Evolutionary conservation across 2,888 invertebrate species (phyloP), one percentile per base, ranked within the genome.

Genomic region (Cantharis rufa): DNA sequence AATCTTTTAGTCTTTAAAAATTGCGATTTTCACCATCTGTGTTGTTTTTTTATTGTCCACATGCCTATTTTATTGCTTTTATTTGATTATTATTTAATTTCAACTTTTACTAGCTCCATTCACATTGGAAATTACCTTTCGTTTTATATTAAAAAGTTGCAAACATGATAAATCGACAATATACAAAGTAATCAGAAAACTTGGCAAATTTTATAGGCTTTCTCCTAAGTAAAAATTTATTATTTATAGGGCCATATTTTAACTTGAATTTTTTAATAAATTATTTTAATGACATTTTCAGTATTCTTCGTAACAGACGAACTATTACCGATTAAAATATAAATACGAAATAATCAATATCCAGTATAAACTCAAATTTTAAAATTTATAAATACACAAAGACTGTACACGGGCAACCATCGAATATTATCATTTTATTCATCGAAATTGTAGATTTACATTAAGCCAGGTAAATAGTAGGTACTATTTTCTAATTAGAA

Each of bases 21-120:
- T 71, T 62, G 74, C 77, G 74, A 70, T 77, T 74, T 74, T 74
- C 69, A 63, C 71, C 77, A 77, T 68, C 74, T 77, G 77, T 77
- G 74, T 27, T 21, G 28, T 61, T 76, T 72, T 24, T 75, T 66
- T 66, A 66, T 66, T 66, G 64, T 66, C 64, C 64, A 11, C 48
- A 48, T 48, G 48, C 48, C 48, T n/a, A 48, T 48, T 48, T 48
- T 48, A 48, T 48, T 48, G 48, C 48, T 7, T 48, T 48, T 48
- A 48, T 48, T 48, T 48, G 48, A 48, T 48, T 48, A 48, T 48
- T 48, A 48, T 48, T 48, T 48, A 48, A 48, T 48, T 48, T 48
- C 48, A 48, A 48, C 48, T 48, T 48, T n/a, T 48, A 48, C 48
- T n/a, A 48, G 48, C 48, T 48, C 48, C 48, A 48, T 48, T 48